Base-by-base conservation (phyloP, 2,113 vertebrate genomes). In the Alexandromys fortis region DNA sequence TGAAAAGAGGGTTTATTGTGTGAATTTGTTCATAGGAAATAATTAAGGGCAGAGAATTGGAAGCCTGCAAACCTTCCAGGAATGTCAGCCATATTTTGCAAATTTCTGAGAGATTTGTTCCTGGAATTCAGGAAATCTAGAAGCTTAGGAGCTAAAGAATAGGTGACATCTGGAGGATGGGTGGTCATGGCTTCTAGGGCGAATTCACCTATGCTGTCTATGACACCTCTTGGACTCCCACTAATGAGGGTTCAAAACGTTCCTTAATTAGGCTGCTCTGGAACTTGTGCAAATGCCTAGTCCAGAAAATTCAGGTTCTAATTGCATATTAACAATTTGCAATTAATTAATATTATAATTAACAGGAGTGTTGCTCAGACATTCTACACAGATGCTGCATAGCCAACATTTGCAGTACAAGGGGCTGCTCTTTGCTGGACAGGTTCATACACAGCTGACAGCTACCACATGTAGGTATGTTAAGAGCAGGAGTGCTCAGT, bases 201-300 rank as follows among this genome's bases (percentile, higher is more conserved):
- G 6, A 73, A 9, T 33, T 55, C 17, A 1, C 33, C 22, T 58
- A 52, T 22, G 0, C 7, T 1, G 45, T 22, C n/a, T 47, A 30
- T 0, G 33, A 67, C 28, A 28, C 7, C 9, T 35, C 6, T 0
- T 3, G 26, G 30, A 16, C 63, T 65, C 26, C 65, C 10, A 0
- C 35, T 14, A 28, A 22, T 6, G 28, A 38, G 52, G 30, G n/a
- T 55, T 16, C 7, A n/a, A 9, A 67, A 4, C 3, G 35, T n/a
- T 38, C 35, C 49, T 17, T 47, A 12, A 61, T n/a, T 61, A 67
- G 5, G 4, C 49, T n/a, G n/a, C 47, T 65, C 65, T 30, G 30
- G 30, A 13, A 35, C 17, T 5, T 26, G 30, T 22, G 28, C 58
- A 76, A 79, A 55, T 3, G 30, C 16, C 16, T 47, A 26, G 58